phyloP scores from a whole-genome alignment of 2,113 vertebrate species.

The Gobio gobio region DNA sequence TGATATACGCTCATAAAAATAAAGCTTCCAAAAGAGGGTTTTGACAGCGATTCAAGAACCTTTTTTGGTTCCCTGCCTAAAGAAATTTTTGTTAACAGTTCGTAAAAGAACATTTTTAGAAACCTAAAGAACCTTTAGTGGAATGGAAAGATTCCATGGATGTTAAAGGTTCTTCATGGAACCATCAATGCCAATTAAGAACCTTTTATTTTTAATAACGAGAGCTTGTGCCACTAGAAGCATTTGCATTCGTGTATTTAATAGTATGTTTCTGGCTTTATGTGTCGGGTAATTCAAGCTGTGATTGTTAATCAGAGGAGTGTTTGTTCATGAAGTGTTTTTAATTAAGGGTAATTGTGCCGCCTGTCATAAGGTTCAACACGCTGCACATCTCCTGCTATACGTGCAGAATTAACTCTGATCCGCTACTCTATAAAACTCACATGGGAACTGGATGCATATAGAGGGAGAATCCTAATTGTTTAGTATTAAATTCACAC shows the following conservation, averaged over 20 bases:
- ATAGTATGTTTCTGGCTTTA: background rate
- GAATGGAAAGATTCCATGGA: background rate
- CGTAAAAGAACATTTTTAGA: background rate
- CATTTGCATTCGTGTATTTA: constrained; percentile 1
- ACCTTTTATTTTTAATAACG: background rate
- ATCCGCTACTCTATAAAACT: background rate
- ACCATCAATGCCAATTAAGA: background rate
- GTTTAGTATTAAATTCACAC: background rate
- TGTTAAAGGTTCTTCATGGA: background rate
- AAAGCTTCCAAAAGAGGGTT: too few relatives aligned
- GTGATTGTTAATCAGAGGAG: constrained; percentile 11
- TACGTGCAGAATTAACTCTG: background rate
- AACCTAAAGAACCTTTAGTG: background rate
- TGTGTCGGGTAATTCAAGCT: background rate
- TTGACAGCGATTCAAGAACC: too few relatives aligned
- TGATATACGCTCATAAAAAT: too few relatives aligned
- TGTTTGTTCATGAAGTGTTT: constrained; percentile 14
- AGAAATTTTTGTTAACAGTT: too few relatives aligned
- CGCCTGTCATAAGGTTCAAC: background rate
- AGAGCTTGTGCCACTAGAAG: background rate
- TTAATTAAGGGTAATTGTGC: constrained; percentile 27
- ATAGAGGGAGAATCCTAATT: background rate
- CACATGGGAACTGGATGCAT: background rate
- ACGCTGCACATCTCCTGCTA: background rate
- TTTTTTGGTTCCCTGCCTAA: too few relatives aligned